Conservation (phyloP, 2,797 vertebrate genomes). For the Epinephelus malabaricus region DNA sequence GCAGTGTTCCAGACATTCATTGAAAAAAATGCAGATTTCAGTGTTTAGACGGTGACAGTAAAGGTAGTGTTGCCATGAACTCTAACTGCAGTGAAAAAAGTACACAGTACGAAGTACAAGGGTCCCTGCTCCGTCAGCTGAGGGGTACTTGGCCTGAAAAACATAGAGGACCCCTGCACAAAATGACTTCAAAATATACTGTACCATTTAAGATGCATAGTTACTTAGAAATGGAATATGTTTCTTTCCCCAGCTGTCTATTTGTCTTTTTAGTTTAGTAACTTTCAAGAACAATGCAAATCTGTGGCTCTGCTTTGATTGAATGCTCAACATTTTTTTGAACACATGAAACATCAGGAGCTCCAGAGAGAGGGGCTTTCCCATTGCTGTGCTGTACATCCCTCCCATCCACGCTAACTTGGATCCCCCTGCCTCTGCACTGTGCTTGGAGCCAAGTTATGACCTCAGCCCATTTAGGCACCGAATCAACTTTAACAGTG, state of each 20-base stretch:
- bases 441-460: slow-evolving; percentile 54
- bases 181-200: slow-evolving; percentile 42
- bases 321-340: slow-evolving; percentile 16
- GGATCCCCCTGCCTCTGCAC: slow-evolving; percentile 33
- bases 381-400: slow-evolving; percentile 28
- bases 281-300: not conserved
- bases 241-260: not conserved
- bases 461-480: slow-evolving; percentile 63
- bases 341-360: slow-evolving; percentile 37
- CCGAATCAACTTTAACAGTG: slow-evolving; percentile 30
- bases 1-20: too few relatives aligned
- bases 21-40: too few relatives aligned
- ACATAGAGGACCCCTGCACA: too few relatives aligned
- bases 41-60: too few relatives aligned
- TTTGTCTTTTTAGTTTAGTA: slow-evolving; percentile 37
- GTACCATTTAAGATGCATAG: slow-evolving; percentile 22
- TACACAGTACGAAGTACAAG: too few relatives aligned
- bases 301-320: slow-evolving; percentile 8
- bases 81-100: too few relatives aligned
- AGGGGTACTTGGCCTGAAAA: too few relatives aligned
- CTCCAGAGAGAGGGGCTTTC: slow-evolving; percentile 62
- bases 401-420: slow-evolving; percentile 36
- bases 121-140: too few relatives aligned
- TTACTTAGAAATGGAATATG: slow-evolving; percentile 22
- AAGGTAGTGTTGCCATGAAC: too few relatives aligned